Evolutionary conservation across 1,140 invertebrate species (phyloP).

Genomic region (Ganaspis sp.): DNA sequence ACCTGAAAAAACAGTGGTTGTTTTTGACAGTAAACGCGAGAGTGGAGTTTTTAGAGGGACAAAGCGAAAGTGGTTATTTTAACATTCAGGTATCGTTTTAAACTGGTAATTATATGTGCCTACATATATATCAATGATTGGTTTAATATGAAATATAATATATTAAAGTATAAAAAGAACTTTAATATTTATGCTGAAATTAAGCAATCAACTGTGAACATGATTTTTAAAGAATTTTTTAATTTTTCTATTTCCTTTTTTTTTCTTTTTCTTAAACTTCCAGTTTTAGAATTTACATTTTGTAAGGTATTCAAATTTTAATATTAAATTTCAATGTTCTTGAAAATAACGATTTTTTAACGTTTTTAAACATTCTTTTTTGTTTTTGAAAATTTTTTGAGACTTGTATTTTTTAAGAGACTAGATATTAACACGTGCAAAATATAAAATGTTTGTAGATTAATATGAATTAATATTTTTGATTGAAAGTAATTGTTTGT

Average conservation of each 20-base stretch:
- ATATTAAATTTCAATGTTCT: no score
- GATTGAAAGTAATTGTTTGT: neutral
- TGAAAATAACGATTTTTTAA: no score
- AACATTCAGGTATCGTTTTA: no score
- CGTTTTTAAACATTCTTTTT: no score
- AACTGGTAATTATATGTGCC: neutral
- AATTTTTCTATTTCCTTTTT: neutral
- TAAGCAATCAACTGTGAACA: neutral
- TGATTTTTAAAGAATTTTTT: neutral
- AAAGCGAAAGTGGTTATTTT: no score
- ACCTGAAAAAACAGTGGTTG: no score
- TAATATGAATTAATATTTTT: neutral
- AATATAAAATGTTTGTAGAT: neutral
- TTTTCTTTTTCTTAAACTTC: neutral
- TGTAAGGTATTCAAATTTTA: no score
- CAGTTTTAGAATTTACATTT: neutral
- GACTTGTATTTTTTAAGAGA: no score
- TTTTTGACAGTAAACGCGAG: no score
- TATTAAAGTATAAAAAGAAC: neutral
- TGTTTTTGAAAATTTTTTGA: neutral
- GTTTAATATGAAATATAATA: no score
- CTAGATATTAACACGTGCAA: neutral
- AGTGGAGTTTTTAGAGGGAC: no score
- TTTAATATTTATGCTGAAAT: neutral
- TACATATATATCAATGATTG: neutral